phyloP scores from a whole-genome alignment of 2,113 vertebrate genomes.

The Tyrannus savana region DNA sequence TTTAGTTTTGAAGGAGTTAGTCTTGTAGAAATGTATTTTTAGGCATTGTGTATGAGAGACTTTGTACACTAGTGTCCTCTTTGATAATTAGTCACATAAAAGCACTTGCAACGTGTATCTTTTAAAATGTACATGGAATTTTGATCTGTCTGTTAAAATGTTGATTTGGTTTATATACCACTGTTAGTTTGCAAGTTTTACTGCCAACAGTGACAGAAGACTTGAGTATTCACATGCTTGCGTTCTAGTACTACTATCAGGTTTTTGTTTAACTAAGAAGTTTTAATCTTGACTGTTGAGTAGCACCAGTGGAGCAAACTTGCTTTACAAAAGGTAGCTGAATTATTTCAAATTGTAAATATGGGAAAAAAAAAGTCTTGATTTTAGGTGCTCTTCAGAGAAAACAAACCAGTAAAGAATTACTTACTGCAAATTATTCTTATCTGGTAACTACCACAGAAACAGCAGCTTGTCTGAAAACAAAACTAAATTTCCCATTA shows the following conservation, averaged over 20 bases:
- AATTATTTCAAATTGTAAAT: neutral
- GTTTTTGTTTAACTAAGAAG: neutral
- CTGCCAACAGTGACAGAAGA: neutral
- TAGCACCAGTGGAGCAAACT: neutral
- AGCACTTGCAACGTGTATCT: neutral
- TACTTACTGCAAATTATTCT: neutral
- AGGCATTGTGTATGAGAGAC: neutral
- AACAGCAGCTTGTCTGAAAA: neutral
- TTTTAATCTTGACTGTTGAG: neutral
- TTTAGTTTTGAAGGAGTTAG: neutral
- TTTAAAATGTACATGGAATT: neutral
- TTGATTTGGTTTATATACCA: neutral
- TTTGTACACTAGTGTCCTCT: neutral
- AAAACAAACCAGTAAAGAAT: neutral
- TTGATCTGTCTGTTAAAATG: neutral
- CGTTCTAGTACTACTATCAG: neutral
- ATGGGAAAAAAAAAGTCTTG: neutral
- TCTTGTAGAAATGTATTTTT: neutral
- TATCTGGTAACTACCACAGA: neutral
- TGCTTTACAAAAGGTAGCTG: neutral
- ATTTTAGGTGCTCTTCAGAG: neutral
- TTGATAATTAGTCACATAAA: neutral
- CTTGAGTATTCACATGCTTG: neutral
- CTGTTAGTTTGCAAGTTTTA: neutral
- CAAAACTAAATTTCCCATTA: neutral